A percentile compares a stretch with the other conserved stretches of the same genome.
phyloP scores from a whole-genome alignment of 1,140 invertebrate species.

The Delia radicum region DNA sequence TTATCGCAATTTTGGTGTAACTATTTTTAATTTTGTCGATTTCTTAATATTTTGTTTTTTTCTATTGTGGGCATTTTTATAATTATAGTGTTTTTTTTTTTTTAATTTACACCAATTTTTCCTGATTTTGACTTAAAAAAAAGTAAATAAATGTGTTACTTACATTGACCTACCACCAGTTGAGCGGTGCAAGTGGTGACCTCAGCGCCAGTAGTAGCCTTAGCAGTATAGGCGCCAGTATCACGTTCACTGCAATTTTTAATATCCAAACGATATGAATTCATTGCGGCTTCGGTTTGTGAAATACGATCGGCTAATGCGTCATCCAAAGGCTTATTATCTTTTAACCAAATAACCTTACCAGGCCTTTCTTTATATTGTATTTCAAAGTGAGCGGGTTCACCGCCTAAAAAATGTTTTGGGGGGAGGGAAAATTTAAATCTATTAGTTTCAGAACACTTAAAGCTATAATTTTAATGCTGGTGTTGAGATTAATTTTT shows the following conservation, averaged over 20 bases:
- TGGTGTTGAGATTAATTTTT: too few species aligned
- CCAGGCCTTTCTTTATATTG: constrained; percentile 64
- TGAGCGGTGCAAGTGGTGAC: constrained; percentile 81
- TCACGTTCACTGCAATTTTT: constrained; percentile 80
- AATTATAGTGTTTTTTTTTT: too few species aligned
- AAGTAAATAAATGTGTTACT: constrained; percentile 50
- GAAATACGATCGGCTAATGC: constrained; percentile 73
- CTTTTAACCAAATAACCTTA: constrained; percentile 83
- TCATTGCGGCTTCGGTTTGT: constrained; percentile 58
- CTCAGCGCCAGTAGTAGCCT: constrained; percentile 80
- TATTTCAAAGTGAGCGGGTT: constrained; percentile 82
- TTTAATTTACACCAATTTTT: too few species aligned
- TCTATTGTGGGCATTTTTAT: too few species aligned
- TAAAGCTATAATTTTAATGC: background rate
- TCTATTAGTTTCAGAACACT: background rate
- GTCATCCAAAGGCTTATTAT: constrained; percentile 80
- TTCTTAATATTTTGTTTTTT: too few species aligned
- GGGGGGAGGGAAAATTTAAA: background rate
- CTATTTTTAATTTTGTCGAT: too few species aligned
- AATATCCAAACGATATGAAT: constrained; percentile 72
- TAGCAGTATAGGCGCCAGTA: constrained; percentile 86
- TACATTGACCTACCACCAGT: constrained; percentile 80
- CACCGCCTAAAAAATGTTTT: constrained; percentile 69
- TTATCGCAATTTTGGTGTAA: too few species aligned
- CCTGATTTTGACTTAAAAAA: too few species aligned